Evolutionary conservation across 2,113 vertebrate species (phyloP).

Genomic region (Naja naja): DNA sequence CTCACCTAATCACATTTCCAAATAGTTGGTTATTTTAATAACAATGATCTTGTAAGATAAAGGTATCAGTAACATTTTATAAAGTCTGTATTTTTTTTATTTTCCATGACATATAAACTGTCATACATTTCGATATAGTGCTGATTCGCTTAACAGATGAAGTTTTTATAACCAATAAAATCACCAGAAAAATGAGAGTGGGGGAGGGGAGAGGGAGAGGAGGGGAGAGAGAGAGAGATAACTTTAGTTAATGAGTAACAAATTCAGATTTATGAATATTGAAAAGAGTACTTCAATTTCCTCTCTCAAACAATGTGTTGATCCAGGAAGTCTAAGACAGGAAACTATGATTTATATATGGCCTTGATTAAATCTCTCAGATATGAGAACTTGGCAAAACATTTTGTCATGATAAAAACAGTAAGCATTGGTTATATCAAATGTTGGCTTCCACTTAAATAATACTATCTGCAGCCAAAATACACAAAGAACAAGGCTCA

Average conservation of each 20-base stretch:
- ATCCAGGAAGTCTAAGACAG: constrained; percentile 29
- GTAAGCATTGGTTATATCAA: background rate
- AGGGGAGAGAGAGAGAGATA: background rate
- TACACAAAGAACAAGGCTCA: background rate
- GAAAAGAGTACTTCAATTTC: constrained; percentile 59
- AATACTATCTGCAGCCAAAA: background rate
- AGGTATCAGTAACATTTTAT: background rate
- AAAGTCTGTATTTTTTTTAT: background rate
- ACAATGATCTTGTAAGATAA: background rate
- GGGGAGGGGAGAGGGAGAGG: too few species aligned
- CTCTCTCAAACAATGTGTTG: constrained; percentile 38
- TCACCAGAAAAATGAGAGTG: constrained; percentile 19
- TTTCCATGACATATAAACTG: background rate
- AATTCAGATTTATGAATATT: constrained; percentile 51
- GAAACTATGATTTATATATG: constrained; percentile 2
- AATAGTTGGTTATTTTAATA: background rate
- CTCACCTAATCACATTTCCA: background rate
- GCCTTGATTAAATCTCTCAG: constrained; percentile 12
- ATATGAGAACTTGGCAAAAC: background rate
- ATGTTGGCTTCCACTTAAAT: constrained; percentile 14
- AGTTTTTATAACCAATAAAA: constrained; percentile 20
- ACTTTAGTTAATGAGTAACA: constrained; percentile 60
- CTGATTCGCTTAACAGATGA: constrained; percentile 9
- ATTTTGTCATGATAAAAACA: constrained; percentile 8
- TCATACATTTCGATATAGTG: background rate